Conservation (phyloP, 1,140 invertebrate species). For the Penaeus chinensis region DNA sequence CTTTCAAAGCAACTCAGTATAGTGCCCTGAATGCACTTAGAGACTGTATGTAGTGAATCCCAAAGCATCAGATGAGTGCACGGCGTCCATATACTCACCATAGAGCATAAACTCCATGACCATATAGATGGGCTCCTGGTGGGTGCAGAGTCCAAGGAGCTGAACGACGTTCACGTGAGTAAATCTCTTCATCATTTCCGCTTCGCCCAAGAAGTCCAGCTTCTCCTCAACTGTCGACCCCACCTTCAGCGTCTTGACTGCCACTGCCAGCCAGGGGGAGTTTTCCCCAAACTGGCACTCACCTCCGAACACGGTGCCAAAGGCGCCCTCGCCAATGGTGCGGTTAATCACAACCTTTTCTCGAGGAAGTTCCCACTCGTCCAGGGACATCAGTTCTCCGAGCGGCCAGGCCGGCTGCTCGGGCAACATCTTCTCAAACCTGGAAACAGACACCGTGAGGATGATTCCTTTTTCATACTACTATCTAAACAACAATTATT, state of each 20-base stretch:
- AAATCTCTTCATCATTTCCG: slow-evolving; percentile 91
- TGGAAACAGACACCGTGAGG: slow-evolving; percentile 50
- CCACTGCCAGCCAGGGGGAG: slow-evolving; percentile 73
- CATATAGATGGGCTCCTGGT: slow-evolving; percentile 86
- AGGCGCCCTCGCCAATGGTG: slow-evolving; percentile 88
- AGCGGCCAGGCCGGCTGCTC: slow-evolving; percentile 80
- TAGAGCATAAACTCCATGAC: slow-evolving; percentile 96
- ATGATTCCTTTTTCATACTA: neutral
- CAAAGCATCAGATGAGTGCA: neutral
- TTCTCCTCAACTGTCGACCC: slow-evolving; percentile 87
- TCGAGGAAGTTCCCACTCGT: slow-evolving; percentile 88
- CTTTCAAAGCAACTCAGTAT: neutral
- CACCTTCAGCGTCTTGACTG: slow-evolving; percentile 89
- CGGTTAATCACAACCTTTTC: slow-evolving; percentile 90
- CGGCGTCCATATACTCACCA: slow-evolving; percentile 70
- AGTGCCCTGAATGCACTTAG: neutral
- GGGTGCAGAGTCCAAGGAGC: slow-evolving; percentile 84
- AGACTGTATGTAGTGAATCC: neutral
- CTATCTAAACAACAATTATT: too few species aligned
- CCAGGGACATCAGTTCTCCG: slow-evolving; percentile 75
- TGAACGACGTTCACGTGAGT: slow-evolving; percentile 91
- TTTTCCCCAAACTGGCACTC: slow-evolving; percentile 72
- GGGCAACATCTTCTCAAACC: slow-evolving; percentile 67
- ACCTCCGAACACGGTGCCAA: slow-evolving; percentile 88
- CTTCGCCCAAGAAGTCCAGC: slow-evolving; percentile 92